Conservation (phyloP, 2,888 invertebrate species). For the Heteromurus nitidus region DNA sequence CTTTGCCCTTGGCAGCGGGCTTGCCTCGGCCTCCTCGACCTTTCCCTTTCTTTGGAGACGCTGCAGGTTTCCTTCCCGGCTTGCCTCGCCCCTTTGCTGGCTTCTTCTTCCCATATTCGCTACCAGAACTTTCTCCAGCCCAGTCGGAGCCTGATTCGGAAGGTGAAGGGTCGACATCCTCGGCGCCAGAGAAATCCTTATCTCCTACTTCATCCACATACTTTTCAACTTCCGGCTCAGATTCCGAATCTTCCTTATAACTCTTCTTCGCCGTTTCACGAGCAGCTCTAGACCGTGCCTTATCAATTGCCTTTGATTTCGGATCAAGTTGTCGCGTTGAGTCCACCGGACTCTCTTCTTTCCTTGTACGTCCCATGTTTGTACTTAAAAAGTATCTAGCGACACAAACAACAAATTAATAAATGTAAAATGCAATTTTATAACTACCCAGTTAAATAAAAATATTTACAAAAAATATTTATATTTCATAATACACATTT, state of each 20-base stretch:
- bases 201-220: constrained; percentile 43
- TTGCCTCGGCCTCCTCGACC: constrained; percentile 55
- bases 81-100: constrained; percentile 53
- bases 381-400: constrained; percentile 6
- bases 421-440: too few species aligned
- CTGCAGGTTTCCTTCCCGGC: constrained; percentile 40
- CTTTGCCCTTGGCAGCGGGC: constrained; percentile 46
- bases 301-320: constrained; percentile 56
- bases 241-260: constrained; percentile 65
- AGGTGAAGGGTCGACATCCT: constrained; percentile 40
- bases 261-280: constrained; percentile 61
- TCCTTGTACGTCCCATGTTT: constrained; percentile 61
- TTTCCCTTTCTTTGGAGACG: constrained; percentile 27
- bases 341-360: constrained; percentile 39
- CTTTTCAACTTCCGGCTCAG: constrained; percentile 52
- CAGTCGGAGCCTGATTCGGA: constrained; percentile 65
- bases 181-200: constrained; percentile 59
- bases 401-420: neutral
- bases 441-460: too few species aligned
- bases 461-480: too few species aligned
- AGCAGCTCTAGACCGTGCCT: constrained; percentile 51
- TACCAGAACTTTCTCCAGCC: constrained; percentile 67
- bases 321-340: constrained; percentile 48
- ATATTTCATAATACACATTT: too few species aligned
- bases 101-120: constrained; percentile 68